Conservation (phyloP, 2,888 invertebrate genomes). For the Drosophila emarginata region DNA sequence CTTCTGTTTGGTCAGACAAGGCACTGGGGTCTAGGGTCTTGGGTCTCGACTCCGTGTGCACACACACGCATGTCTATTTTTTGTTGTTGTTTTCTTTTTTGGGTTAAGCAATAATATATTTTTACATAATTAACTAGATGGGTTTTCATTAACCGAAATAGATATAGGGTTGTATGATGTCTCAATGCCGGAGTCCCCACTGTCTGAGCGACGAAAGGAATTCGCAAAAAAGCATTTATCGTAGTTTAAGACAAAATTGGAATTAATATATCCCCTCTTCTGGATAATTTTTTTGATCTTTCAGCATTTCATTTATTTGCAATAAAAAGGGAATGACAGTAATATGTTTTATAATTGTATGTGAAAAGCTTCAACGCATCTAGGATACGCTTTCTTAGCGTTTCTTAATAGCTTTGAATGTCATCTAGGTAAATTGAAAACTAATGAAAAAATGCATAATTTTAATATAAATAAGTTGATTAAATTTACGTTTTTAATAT, state of each 20-base stretch:
- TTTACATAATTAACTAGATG: constrained; percentile 76
- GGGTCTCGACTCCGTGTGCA: constrained; percentile 33
- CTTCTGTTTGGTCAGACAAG: constrained; percentile 56
- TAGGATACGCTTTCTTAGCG: too few species aligned
- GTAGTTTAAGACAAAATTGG: constrained; percentile 11
- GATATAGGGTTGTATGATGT: constrained; percentile 46
- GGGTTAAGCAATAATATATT: constrained; percentile 41
- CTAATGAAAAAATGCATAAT: too few species aligned
- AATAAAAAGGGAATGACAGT: too few species aligned
- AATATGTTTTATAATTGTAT: too few species aligned
- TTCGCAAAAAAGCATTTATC: too few species aligned
- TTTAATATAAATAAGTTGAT: too few species aligned
- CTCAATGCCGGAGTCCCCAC: constrained; percentile 30
- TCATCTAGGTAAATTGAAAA: too few species aligned
- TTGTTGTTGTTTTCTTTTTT: constrained; percentile 23
- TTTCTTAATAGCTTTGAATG: too few species aligned
- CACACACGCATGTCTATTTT: constrained; percentile 57
- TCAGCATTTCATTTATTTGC: constrained; percentile 17
- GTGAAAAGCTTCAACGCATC: too few species aligned
- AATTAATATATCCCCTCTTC: too few species aligned
- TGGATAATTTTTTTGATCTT: constrained; percentile 14
- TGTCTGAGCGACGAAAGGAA: constrained; percentile 19
- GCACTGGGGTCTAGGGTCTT: constrained; percentile 20
- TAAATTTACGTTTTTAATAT: too few species aligned
- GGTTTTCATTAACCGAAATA: constrained; percentile 50